Conservation (phyloP, 2,888 invertebrate genomes). For the Euclidia mi region DNA sequence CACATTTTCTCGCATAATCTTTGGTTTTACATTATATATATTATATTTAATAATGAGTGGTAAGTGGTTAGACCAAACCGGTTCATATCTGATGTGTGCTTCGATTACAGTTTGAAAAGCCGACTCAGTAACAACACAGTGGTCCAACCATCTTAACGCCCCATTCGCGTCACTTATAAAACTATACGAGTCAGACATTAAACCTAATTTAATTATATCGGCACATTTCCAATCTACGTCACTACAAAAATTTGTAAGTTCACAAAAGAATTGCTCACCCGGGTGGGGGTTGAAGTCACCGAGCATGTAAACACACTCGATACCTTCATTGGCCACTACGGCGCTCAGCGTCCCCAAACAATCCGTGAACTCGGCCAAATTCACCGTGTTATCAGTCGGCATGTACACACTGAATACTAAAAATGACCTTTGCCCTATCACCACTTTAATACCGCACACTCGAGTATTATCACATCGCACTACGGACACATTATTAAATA, state of each 20-base stretch:
- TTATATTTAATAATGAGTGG: background rate
- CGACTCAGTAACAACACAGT: background rate
- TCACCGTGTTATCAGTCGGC: background rate
- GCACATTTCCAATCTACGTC: conserved; percentile 11
- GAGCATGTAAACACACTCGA: background rate
- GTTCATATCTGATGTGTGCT: background rate
- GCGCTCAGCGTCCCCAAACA: background rate
- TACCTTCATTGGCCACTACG: background rate
- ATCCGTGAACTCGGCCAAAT: background rate
- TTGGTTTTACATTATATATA: background rate
- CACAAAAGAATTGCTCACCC: conserved; percentile 6
- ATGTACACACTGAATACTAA: conserved; percentile 3
- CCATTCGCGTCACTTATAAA: background rate
- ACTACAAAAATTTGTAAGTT: conserved; percentile 13
- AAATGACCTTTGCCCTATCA: background rate
- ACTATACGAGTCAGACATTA: conserved; percentile 6
- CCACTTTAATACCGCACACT: conserved; percentile 1
- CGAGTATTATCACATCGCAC: background rate
- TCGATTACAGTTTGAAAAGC: background rate
- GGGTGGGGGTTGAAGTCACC: conserved; percentile 6
- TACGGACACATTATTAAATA: conserved; percentile 1
- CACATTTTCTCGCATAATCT: background rate
- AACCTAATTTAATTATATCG: conserved; percentile 1
- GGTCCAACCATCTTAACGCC: background rate
- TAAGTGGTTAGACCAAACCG: background rate